Evolutionary conservation across 2,113 vertebrate species (phyloP).

Genomic region (Fregetta grallaria): DNA sequence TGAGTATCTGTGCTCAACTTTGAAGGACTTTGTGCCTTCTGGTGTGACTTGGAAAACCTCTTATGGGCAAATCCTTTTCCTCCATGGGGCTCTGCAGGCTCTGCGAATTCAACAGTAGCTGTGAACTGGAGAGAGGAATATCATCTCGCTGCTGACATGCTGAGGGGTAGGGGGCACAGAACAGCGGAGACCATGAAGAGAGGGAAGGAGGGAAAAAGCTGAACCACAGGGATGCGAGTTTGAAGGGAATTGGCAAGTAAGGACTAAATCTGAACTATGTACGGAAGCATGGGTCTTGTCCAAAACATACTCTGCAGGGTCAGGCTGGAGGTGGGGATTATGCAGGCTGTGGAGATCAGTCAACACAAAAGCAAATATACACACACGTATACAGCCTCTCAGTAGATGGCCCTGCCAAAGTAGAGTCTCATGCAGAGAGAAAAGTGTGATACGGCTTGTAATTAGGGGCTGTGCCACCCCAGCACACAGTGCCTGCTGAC

Average conservation of each 20-base stretch:
- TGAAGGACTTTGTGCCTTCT: background rate
- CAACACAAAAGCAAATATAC: background rate
- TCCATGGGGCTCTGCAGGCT: background rate
- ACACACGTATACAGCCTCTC: accelerated
- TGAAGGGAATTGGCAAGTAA: background rate
- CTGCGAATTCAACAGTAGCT: background rate
- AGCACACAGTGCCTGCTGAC: accelerated
- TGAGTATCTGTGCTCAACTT: background rate
- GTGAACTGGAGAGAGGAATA: background rate
- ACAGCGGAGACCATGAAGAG: accelerated
- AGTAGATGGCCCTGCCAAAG: background rate
- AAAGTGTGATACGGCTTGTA: background rate
- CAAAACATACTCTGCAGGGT: background rate
- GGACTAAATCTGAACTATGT: background rate
- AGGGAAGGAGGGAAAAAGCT: background rate
- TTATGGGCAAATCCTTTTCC: background rate
- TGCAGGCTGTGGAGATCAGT: background rate
- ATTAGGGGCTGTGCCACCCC: background rate
- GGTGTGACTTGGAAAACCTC: background rate
- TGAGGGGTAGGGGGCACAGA: background rate
- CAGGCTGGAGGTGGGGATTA: background rate
- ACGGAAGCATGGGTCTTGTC: background rate
- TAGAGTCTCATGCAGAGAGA: accelerated
- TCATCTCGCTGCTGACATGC: background rate
- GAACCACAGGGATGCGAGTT: background rate